Conservation (phyloP, 2,113 vertebrate species). For the Odontesthes bonariensis region DNA sequence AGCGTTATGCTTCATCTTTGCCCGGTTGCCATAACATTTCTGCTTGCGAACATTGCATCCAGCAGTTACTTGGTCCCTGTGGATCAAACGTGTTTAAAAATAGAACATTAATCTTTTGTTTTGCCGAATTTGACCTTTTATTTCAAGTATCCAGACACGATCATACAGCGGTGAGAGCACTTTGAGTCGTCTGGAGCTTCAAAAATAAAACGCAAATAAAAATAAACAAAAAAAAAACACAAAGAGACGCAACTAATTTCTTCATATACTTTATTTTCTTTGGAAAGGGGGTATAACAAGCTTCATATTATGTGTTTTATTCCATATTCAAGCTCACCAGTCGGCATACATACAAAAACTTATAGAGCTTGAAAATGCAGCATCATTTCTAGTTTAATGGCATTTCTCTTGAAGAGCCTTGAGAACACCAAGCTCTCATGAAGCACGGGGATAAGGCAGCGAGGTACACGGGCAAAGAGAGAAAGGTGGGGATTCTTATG, state of each 20-base stretch:
- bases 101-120: too few species aligned
- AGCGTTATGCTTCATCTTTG: too few species aligned
- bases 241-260: conserved; percentile 27
- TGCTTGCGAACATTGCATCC: too few species aligned
- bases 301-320: conserved; percentile 72
- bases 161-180: too few species aligned
- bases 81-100: too few species aligned
- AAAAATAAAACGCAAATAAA: too few species aligned
- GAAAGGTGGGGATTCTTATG: conserved; percentile 32
- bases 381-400: conserved; percentile 74
- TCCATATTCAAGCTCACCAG: conserved; percentile 65
- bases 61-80: too few species aligned
- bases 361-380: conserved; percentile 73
- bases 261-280: conserved; percentile 83
- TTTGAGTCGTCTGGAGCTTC: too few species aligned
- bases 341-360: conserved; percentile 69
- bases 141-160: too few species aligned
- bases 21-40: too few species aligned
- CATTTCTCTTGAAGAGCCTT: conserved; percentile 54
- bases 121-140: too few species aligned
- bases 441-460: conserved; percentile 74
- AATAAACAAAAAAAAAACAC: not conserved
- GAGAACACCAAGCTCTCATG: conserved; percentile 37
- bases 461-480: conserved; percentile 60
- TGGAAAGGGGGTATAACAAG: conserved; percentile 81